These are phyloP conservation scores for Temnothorax longispinosus DNA, from an alignment of 1,140 invertebrate species.

Conservation along the genomic window DNA sequence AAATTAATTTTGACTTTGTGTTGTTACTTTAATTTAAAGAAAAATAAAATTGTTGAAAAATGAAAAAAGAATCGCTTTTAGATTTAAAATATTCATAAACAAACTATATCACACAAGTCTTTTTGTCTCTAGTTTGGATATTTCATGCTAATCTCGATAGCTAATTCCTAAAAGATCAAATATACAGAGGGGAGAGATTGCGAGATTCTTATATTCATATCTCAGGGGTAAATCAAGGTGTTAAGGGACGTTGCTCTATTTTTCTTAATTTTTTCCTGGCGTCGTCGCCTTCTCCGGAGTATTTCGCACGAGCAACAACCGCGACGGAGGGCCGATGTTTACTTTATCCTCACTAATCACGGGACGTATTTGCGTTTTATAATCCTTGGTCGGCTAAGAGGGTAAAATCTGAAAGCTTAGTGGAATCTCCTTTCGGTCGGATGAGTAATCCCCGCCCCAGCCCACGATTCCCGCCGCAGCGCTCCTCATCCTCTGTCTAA, in stretches of 20 bases:
- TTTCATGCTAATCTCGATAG: not conserved
- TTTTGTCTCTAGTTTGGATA: not conserved
- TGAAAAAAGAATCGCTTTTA: not conserved
- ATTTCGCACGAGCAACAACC: slow-evolving; percentile 70
- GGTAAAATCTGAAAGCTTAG: slow-evolving; percentile 85
- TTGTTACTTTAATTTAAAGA: not conserved
- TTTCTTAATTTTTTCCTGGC: not conserved
- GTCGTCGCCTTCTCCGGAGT: slow-evolving; percentile 33
- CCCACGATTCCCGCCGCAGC: slow-evolving; percentile 67
- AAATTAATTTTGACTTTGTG: not conserved
- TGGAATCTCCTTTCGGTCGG: slow-evolving; percentile 84
- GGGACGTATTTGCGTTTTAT: slow-evolving; percentile 86
- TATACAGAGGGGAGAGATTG: too few species aligned
- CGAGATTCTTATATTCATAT: not conserved
- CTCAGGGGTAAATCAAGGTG: not conserved
- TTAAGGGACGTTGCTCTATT: not conserved
- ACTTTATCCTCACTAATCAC: slow-evolving; percentile 84
- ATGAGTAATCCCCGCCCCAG: slow-evolving; percentile 80
- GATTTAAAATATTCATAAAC: too few species aligned
- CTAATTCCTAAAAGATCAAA: not conserved
- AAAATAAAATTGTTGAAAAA: not conserved
- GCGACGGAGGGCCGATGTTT: slow-evolving; percentile 78
- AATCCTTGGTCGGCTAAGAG: slow-evolving; percentile 84
- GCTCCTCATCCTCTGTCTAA: slow-evolving; percentile 60
- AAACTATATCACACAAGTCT: not conserved